Conservation (phyloP, 2,113 vertebrate genomes). For the Montifringilla adamsi region DNA sequence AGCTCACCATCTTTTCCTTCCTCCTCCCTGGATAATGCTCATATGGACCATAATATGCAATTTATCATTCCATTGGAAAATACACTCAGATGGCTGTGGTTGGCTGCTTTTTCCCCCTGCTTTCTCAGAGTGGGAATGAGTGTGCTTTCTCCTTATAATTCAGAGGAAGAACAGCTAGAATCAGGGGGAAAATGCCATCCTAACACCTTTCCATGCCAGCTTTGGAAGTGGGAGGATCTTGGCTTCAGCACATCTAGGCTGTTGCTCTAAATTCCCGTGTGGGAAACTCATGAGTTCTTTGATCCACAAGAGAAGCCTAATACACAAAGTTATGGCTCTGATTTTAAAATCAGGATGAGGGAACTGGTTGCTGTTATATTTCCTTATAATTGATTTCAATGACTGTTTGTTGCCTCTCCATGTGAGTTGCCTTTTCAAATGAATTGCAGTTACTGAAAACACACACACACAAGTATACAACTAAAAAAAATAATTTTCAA, state of each 20-base stretch:
- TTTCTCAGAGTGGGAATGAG: not conserved
- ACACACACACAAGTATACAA: not conserved
- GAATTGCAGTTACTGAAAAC: not conserved
- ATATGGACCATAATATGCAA: accelerated
- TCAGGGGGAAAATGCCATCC: not conserved
- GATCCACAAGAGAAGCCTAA: not conserved
- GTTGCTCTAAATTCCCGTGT: not conserved
- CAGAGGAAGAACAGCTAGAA: not conserved
- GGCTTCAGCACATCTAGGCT: not conserved
- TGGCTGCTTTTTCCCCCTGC: not conserved
- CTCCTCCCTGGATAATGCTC: not conserved
- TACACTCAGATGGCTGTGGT: not conserved
- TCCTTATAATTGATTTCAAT: not conserved
- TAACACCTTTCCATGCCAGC: not conserved
- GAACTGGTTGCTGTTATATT: not conserved
- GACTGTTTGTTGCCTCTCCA: not conserved
- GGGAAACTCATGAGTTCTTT: not conserved
- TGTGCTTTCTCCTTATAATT: not conserved
- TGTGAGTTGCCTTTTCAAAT: not conserved
- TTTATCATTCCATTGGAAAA: not conserved
- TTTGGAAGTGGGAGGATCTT: not conserved
- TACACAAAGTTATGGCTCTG: not conserved
- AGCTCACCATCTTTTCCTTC: not conserved
- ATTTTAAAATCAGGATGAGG: not conserved
- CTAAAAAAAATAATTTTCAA: not conserved